Percentiles rank a stretch among this genome's conserved stretches.
Evolutionary conservation across 2,888 invertebrate species (phyloP).

Genomic region (Rotaria sp.): DNA sequence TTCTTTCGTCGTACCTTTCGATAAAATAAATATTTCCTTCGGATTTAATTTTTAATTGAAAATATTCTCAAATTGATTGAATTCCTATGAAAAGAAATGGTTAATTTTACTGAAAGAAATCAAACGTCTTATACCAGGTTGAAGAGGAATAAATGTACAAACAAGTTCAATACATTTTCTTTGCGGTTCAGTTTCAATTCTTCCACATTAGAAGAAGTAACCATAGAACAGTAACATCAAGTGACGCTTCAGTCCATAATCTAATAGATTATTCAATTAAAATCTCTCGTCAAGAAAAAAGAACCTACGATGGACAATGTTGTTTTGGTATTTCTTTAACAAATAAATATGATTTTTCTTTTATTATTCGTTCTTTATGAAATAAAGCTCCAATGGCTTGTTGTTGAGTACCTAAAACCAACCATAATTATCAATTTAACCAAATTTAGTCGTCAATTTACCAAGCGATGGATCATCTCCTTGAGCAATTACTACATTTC

Average conservation of each 20-base stretch:
- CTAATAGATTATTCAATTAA: neutral
- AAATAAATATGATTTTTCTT: conserved; percentile 51
- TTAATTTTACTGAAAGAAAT: neutral
- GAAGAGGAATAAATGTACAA: conserved; percentile 26
- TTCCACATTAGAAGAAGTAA: conserved; percentile 54
- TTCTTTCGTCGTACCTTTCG: conserved; percentile 43
- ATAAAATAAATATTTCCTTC: conserved; percentile 45
- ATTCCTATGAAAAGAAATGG: conserved; percentile 28
- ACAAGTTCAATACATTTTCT: conserved; percentile 52
- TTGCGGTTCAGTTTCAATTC: conserved; percentile 55
- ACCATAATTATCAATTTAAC: no score
- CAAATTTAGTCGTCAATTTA: no score
- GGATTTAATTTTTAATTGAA: conserved; percentile 43
- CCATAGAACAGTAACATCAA: conserved; percentile 46
- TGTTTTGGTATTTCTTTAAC: conserved; percentile 44
- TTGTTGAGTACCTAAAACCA: conserved; percentile 57
- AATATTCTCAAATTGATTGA: conserved; percentile 33
- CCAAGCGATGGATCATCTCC: conserved; percentile 56
- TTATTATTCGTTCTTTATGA: conserved; percentile 63
- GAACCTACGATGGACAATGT: conserved; percentile 46
- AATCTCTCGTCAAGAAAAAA: conserved; percentile 44
- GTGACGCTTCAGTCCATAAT: conserved; percentile 33
- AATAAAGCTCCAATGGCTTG: conserved; percentile 61
- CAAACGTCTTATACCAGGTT: conserved; percentile 6
- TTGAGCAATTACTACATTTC: conserved; percentile 60